Conservation (phyloP, 2,113 vertebrate species). For the Pipra filicauda region DNA sequence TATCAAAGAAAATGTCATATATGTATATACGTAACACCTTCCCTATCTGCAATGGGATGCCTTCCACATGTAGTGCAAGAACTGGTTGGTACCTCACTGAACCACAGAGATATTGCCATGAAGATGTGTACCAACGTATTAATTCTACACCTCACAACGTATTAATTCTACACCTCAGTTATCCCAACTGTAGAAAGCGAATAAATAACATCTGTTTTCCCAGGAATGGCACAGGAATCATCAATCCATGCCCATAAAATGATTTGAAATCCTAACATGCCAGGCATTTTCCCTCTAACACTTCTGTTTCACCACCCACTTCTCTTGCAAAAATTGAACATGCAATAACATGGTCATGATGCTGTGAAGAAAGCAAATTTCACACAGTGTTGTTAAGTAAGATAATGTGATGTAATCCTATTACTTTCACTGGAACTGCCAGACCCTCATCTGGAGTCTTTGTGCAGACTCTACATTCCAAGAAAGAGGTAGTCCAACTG, state of each 20-base stretch:
- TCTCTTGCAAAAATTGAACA: conserved; percentile 19
- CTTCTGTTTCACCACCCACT: neutral
- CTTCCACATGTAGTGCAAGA: neutral
- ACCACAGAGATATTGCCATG: neutral
- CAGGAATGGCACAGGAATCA: neutral
- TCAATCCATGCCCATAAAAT: neutral
- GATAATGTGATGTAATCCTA: neutral
- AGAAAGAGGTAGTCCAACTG: neutral
- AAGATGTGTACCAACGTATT: neutral
- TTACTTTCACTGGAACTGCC: neutral
- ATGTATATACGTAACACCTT: neutral
- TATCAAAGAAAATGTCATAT: neutral
- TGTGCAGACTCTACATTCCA: neutral
- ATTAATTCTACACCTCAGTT: neutral
- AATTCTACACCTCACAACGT: neutral
- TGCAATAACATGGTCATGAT: conserved; percentile 1
- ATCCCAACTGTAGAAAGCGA: neutral
- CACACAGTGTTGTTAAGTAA: neutral
- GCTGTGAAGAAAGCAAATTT: conserved; percentile 30
- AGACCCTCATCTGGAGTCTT: neutral
- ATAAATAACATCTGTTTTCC: neutral
- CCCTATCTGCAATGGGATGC: neutral
- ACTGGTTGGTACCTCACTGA: neutral
- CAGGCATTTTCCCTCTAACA: neutral
- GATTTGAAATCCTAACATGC: neutral